phyloP scores from a whole-genome alignment of 64 coral and sea anemone species.

The Porites lutea region DNA sequence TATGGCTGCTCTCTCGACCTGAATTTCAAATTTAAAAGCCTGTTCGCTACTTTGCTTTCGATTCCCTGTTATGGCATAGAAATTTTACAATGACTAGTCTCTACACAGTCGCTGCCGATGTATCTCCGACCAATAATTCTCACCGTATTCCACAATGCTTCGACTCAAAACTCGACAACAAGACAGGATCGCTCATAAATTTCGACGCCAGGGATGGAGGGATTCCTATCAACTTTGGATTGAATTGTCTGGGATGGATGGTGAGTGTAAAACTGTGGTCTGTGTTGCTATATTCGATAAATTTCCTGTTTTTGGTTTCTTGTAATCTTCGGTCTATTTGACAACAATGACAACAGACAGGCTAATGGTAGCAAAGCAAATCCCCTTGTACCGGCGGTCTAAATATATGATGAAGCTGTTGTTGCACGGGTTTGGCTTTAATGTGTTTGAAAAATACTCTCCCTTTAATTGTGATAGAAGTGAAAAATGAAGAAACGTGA shows the following conservation, averaged over 20 bases:
- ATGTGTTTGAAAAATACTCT: background rate
- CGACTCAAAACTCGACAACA: constrained; percentile 15
- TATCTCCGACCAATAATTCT: background rate
- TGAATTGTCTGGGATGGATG: constrained; percentile 93
- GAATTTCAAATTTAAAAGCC: background rate
- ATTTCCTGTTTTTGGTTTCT: background rate
- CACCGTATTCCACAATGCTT: background rate
- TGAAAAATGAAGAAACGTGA: too few species aligned
- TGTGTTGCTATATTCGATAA: constrained; percentile 1
- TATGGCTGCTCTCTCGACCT: background rate
- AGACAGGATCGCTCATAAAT: background rate
- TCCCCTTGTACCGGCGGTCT: background rate
- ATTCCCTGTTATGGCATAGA: background rate
- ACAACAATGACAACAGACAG: background rate
- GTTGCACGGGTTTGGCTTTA: background rate
- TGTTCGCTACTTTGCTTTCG: background rate
- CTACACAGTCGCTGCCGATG: background rate
- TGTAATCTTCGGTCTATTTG: background rate
- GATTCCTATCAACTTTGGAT: constrained; percentile 83
- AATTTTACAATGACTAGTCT: background rate
- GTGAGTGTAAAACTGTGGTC: constrained; percentile 53
- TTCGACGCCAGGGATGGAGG: constrained; percentile 87
- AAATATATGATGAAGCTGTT: too few species aligned
- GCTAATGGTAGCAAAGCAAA: background rate
- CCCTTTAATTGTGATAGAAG: background rate